Evolutionary conservation across 1,140 invertebrate genomes (phyloP).

Genomic region (Drosophila ananassae): DNA sequence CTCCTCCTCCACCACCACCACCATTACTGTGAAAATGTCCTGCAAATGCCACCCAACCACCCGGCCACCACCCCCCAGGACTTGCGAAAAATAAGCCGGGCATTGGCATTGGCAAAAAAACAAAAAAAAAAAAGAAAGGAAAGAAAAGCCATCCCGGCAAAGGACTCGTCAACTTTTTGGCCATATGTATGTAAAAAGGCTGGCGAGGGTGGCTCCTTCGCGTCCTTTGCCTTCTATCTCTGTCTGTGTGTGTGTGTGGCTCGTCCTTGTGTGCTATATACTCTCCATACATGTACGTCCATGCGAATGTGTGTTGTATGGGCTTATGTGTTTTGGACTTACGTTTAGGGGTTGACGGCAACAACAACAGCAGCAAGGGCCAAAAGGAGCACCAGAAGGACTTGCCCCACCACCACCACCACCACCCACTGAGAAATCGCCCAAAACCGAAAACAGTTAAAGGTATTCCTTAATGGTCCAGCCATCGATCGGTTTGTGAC

Average conservation of each 20-base stretch:
- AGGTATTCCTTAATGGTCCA: slow-evolving; percentile 7
- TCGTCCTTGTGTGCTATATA: slow-evolving; percentile 22
- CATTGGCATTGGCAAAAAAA: slow-evolving; percentile 50
- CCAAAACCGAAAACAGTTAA: background rate
- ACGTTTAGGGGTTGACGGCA: slow-evolving; percentile 40
- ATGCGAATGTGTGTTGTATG: slow-evolving; percentile 4
- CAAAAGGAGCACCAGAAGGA: slow-evolving; percentile 2
- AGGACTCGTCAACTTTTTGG: slow-evolving; percentile 63
- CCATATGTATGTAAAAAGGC: slow-evolving; percentile 72
- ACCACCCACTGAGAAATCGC: slow-evolving; percentile 5
- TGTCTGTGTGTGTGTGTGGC: slow-evolving; percentile 17
- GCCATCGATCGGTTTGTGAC: slow-evolving; percentile 47
- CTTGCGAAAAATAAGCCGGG: slow-evolving; percentile 52
- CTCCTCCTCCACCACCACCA: slow-evolving; percentile 33
- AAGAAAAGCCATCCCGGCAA: slow-evolving; percentile 1
- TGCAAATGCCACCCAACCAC: background rate
- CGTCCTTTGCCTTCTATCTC: slow-evolving; percentile 8
- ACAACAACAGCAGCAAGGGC: slow-evolving; percentile 6
- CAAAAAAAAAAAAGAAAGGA: slow-evolving; percentile 1
- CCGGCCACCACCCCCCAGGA: slow-evolving; percentile 15
- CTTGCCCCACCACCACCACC: slow-evolving; percentile 29
- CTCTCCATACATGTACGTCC: background rate
- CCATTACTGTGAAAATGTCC: background rate
- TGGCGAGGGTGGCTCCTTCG: slow-evolving; percentile 62
- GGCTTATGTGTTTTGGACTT: slow-evolving; percentile 39